Percentiles rank a stretch among this genome's conserved stretches.
These are phyloP conservation scores for Brachycybe producta DNA, from an alignment of 2,888 invertebrate genomes.

Conservation along the genomic window DNA sequence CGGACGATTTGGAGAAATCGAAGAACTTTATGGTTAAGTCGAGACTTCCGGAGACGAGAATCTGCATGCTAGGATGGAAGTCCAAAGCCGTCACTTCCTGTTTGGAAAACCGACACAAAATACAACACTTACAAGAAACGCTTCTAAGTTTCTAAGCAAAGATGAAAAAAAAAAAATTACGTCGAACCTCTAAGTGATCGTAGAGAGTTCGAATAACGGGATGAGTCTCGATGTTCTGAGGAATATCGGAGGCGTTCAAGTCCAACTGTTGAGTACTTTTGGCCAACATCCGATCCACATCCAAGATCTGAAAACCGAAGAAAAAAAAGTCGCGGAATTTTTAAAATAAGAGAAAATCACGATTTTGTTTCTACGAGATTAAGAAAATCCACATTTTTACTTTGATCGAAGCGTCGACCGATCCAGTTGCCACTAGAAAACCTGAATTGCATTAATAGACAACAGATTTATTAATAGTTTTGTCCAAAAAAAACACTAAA, in stretches of 20 bases:
- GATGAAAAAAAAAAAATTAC: constrained; percentile 5
- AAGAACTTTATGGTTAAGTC: constrained; percentile 93
- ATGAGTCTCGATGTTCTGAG: constrained; percentile 69
- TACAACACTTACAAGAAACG: background rate
- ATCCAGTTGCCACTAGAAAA: constrained; percentile 93
- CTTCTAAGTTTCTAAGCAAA: too few relatives aligned
- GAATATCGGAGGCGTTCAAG: constrained; percentile 33
- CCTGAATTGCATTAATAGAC: too few relatives aligned
- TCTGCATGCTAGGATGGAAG: constrained; percentile 90
- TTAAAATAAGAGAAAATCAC: too few relatives aligned
- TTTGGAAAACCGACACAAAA: constrained; percentile 28
- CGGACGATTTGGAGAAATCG: constrained; percentile 95
- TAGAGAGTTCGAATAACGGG: constrained; percentile 95
- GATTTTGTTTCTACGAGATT: too few relatives aligned
- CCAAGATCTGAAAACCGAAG: constrained; percentile 67
- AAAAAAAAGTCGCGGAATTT: too few relatives aligned
- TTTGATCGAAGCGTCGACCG: constrained; percentile 96
- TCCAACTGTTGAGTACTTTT: constrained; percentile 64
- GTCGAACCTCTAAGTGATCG: constrained; percentile 71
- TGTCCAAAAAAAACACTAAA: too few relatives aligned
- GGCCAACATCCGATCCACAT: constrained; percentile 97
- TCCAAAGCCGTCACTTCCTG: constrained; percentile 94
- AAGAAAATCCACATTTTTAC: too few relatives aligned
- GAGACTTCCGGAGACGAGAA: constrained; percentile 84
- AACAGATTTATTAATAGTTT: too few relatives aligned